Base-by-base conservation (phyloP, 1,140 invertebrate genomes). In the Caenorhabditis latens region DNA sequence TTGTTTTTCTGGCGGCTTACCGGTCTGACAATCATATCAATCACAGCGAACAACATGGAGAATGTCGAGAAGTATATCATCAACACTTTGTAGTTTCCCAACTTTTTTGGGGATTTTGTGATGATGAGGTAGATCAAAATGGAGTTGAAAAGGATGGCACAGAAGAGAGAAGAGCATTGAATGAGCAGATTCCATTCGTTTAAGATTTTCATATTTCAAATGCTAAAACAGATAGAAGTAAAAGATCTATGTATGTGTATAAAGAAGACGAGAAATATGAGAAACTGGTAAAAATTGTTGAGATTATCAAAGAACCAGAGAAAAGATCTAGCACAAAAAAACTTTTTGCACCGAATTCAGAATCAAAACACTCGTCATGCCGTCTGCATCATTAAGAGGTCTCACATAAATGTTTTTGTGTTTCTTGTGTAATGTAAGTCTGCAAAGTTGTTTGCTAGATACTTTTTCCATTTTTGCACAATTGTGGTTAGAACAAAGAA, bases 41-140 rank as follows among this genome's bases (percentile, higher is more conserved):
- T 40, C 6, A 65, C 61, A 8, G 61, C 61, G n/a, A 65, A 65
- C 32, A 65, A 11, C 61, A 65, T 65, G 9, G 61, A 65, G 32
- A 65, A 65, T 24, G 61, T 40, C 9, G 61, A 65, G 61, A 65
- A 65, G 40, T 65, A 65, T 40, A 65, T 65, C 61, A 65, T 65
- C 13, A 65, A n/a, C 32, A 11, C 61, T 42, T 65, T 65, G 32
- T 65, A 65, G n/a, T 61, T 61, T 21, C 57, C 57, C 57, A 61
- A 21, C n/a, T 61, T 61, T n/a, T 61, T 61, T 4, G 61, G 61
- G 6, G 61, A 65, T 40, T 65, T 65, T 65, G 61, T 65, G 21
- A 65, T 32, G 1, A 65, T 65, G 1, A 65, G 32, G 61, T 65
- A 65, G 61, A 65, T 65, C 61, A 65, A 42, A 40, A 65, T 32